A percentile compares a stretch with the other conserved stretches of the same genome.
Conservation (phyloP, 1,140 invertebrate genomes). For the Hyposmocoma kahamanoa region DNA sequence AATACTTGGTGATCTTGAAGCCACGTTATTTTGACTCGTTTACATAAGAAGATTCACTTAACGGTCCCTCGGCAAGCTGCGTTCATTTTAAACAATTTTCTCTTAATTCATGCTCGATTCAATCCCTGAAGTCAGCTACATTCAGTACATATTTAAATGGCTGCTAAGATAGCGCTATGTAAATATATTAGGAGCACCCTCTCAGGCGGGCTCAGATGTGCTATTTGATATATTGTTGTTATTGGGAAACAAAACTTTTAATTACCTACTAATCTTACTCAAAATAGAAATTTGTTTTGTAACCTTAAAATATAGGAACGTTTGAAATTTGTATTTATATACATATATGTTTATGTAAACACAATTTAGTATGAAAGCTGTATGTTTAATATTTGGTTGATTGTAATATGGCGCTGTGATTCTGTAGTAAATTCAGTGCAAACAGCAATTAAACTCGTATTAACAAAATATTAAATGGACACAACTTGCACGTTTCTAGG, state of each 20-base stretch:
- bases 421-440: neutral
- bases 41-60: slow-evolving; percentile 31
- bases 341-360: too few relatives aligned
- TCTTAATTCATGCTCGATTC: too few relatives aligned
- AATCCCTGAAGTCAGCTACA: too few relatives aligned
- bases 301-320: too few relatives aligned
- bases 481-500: slow-evolving; percentile 26
- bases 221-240: slow-evolving; percentile 46
- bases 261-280: slow-evolving; percentile 51
- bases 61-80: neutral
- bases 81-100: slow-evolving; percentile 14
- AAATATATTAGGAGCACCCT: too few relatives aligned
- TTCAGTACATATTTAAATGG: too few relatives aligned
- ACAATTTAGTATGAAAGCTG: too few relatives aligned
- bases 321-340: too few relatives aligned
- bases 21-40: slow-evolving; percentile 27
- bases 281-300: neutral
- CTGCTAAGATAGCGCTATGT: too few relatives aligned
- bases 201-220: neutral
- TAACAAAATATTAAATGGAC: slow-evolving; percentile 55
- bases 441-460: slow-evolving; percentile 59
- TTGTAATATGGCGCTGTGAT: too few relatives aligned
- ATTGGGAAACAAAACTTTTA: slow-evolving; percentile 67
- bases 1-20: slow-evolving; percentile 17
- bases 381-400: too few relatives aligned